Conservation (phyloP, 37 sponge, comb jelly and placozoan species). For the Hexactinellida sp. region DNA sequence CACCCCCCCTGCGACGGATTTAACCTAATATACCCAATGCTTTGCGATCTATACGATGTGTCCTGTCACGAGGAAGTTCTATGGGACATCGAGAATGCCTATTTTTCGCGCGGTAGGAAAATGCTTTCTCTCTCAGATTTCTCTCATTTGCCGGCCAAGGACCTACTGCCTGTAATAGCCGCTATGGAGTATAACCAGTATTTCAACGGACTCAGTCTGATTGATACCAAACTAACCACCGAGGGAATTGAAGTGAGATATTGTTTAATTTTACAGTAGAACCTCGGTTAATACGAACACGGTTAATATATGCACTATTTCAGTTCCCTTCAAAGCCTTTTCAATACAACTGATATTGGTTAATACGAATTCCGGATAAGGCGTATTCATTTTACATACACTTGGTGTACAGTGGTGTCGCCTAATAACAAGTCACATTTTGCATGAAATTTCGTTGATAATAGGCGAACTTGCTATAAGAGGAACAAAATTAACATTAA, state of each 20-base stretch:
- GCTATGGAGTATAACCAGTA: conserved; percentile 12
- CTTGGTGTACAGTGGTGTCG: too few species aligned
- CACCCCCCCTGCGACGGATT: conserved; percentile 4
- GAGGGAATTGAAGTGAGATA: background rate
- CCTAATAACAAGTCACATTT: too few species aligned
- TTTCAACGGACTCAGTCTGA: background rate
- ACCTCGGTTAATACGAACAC: too few species aligned
- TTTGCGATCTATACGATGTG: background rate
- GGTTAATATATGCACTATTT: too few species aligned
- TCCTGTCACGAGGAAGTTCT: background rate
- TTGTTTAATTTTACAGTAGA: too few species aligned
- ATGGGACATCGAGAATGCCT: conserved; percentile 7
- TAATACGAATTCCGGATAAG: too few species aligned
- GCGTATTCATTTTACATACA: too few species aligned
- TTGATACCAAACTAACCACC: background rate
- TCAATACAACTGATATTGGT: too few species aligned
- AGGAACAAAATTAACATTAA: too few species aligned
- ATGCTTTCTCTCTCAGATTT: background rate
- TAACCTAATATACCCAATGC: background rate
- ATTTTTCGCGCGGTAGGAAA: background rate
- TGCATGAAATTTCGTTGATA: too few species aligned
- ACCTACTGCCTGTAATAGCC: background rate
- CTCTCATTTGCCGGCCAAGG: background rate
- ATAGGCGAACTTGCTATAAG: too few species aligned
- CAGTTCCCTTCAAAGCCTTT: too few species aligned